Evolutionary conservation across 2,113 vertebrate species (phyloP), one percentile per base, ranked within the genome.

Genomic region (Hipposideros armiger): DNA sequence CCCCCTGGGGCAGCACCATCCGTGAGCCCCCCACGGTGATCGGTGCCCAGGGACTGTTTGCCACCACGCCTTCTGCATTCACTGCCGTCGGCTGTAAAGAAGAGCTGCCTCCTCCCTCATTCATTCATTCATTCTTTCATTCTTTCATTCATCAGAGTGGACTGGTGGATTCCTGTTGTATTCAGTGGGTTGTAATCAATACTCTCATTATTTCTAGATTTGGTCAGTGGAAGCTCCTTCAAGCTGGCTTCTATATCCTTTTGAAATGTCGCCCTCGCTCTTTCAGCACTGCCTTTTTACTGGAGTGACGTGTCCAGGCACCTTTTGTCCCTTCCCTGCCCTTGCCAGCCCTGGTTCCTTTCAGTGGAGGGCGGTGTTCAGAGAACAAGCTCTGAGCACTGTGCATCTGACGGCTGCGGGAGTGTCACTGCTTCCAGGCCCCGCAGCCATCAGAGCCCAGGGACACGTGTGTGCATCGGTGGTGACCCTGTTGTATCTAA

Each of bases 361-460:
- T 13, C 20, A 3, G 58, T 8, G 30, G 54, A 42, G 47, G 54
- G 0, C 42, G 74, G 36, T 3, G 3, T 10, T 4, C 15, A 13
- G 67, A 74, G 36, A 26, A 5, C 11, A 5, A 14, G 7, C 3
- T 50, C 67, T 28, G 67, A 52, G 66, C 32, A 1, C 45, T 50
- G 47, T 50, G 11, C 3, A 2, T 60, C 42, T 24, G 8, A 0
- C 5, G 0, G 17, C 40, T 16, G 6, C 3, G 26, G n/a, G 87
- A n/a, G 32, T 26, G 58, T 50, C 73, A 16, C 42, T 13, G 42
- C 45, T 60, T 60, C 58, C 22, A 9, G 72, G 72, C 58, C 32
- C 58, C 47, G 47, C 47, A 50, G 47, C 47, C 47, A 9, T 50
- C 47, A 50, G 47, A 50, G 11, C 47, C 47, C 11, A 36, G 47